A percentile compares a stretch with the other conserved stretches of the same genome.
Conservation (phyloP, 2,888 invertebrate species). For the Anodontia alba region DNA sequence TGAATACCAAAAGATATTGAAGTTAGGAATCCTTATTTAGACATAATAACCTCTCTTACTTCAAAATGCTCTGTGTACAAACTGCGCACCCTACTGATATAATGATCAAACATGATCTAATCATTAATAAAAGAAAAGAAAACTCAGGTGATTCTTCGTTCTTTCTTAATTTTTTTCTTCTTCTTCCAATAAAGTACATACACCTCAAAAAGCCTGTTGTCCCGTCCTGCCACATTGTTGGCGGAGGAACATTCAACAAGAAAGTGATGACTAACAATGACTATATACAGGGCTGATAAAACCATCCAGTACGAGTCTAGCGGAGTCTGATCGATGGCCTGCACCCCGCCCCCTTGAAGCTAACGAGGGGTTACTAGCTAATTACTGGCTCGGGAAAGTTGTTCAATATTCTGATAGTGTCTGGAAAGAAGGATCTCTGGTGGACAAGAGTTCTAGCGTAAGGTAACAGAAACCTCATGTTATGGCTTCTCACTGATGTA, state of each 20-base stretch:
- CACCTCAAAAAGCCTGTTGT: background rate
- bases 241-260: background rate
- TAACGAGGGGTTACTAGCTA: background rate
- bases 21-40: too few relatives aligned
- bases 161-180: too few relatives aligned
- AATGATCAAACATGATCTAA: too few relatives aligned
- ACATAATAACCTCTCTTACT: too few relatives aligned
- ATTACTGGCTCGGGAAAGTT: background rate
- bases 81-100: too few relatives aligned
- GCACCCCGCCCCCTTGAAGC: background rate
- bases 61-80: too few relatives aligned
- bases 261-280: background rate
- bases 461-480: too few relatives aligned
- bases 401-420: conserved; percentile 1
- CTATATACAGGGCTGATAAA: background rate
- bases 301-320: conserved; percentile 2
- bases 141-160: too few relatives aligned
- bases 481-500: background rate
- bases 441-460: too few relatives aligned
- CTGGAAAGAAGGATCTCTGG: conserved; percentile 1
- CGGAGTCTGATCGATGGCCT: background rate
- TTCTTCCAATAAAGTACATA: background rate
- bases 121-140: too few relatives aligned
- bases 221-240: background rate
- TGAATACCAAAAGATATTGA: too few relatives aligned